Evolutionary conservation across 2,797 vertebrate species (phyloP).

Genomic region (Helarctos malayanus): DNA sequence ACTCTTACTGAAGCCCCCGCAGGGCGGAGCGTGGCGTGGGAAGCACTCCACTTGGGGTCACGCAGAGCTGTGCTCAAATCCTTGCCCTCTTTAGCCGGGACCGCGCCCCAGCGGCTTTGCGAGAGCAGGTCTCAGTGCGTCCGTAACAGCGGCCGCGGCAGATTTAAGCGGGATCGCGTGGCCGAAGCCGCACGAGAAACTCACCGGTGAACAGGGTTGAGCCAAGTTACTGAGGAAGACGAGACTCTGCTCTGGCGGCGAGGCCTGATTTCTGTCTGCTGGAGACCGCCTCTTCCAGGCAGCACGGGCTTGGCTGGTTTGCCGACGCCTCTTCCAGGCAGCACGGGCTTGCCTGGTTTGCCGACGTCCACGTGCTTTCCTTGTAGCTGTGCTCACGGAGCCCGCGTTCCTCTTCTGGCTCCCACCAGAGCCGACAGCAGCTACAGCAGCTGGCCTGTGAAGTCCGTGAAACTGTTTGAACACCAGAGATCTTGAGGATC

Average conservation of each 20-base stretch:
- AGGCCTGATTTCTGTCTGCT: background rate
- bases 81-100: background rate
- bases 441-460: background rate
- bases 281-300: background rate
- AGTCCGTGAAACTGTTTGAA: background rate
- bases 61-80: background rate
- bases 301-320: background rate
- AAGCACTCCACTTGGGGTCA: background rate
- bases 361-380: fast-evolving
- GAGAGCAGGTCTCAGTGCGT: fast-evolving
- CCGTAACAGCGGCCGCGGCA: fast-evolving
- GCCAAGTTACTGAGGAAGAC: background rate
- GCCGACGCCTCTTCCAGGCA: background rate
- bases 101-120: background rate
- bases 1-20: background rate
- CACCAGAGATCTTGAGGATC: background rate
- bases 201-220: background rate
- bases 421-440: fast-evolving
- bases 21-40: fast-evolving
- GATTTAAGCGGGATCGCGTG: background rate
- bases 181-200: background rate
- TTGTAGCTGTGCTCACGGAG: background rate
- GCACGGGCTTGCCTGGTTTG: background rate
- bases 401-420: background rate
- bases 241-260: background rate